Evolutionary conservation across 2,888 invertebrate species (phyloP).

Genomic region (Synanthedon andrenaeformis): DNA sequence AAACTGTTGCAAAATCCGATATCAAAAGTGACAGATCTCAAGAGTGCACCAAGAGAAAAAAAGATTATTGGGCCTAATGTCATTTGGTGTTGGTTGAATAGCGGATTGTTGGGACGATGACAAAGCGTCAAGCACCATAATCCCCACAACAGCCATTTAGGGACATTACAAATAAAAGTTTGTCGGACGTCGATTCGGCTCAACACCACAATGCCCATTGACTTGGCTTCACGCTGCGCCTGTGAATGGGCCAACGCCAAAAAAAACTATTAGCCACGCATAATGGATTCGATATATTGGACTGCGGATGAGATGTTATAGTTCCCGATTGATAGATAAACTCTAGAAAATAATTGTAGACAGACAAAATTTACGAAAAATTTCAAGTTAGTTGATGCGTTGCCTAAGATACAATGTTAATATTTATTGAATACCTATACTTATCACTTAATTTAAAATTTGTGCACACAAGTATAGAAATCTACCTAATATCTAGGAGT

Average conservation of each 20-base stretch:
- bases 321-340: slow-evolving; percentile 35
- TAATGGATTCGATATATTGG: slow-evolving; percentile 48
- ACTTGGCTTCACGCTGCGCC: slow-evolving; percentile 60
- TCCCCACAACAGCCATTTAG: slow-evolving; percentile 67
- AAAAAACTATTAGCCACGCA: slow-evolving; percentile 68
- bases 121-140: slow-evolving; percentile 55
- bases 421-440: too few species aligned
- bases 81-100: slow-evolving; percentile 31
- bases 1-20: slow-evolving; percentile 41
- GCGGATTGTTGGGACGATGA: slow-evolving; percentile 38
- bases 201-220: slow-evolving; percentile 59
- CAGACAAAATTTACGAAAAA: too few species aligned
- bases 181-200: slow-evolving; percentile 35
- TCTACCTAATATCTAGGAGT: too few species aligned
- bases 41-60: slow-evolving; percentile 32
- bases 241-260: slow-evolving; percentile 59
- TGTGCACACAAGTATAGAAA: too few species aligned
- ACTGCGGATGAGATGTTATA: slow-evolving; percentile 35
- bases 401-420: background rate
- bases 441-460: too few species aligned
- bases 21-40: slow-evolving; percentile 60
- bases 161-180: slow-evolving; percentile 65
- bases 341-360: slow-evolving; percentile 6
- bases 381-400: background rate
- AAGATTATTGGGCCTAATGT: slow-evolving; percentile 21